phyloP scores from a whole-genome alignment of 1,140 invertebrate species.

The Diorhabda sublineata region DNA sequence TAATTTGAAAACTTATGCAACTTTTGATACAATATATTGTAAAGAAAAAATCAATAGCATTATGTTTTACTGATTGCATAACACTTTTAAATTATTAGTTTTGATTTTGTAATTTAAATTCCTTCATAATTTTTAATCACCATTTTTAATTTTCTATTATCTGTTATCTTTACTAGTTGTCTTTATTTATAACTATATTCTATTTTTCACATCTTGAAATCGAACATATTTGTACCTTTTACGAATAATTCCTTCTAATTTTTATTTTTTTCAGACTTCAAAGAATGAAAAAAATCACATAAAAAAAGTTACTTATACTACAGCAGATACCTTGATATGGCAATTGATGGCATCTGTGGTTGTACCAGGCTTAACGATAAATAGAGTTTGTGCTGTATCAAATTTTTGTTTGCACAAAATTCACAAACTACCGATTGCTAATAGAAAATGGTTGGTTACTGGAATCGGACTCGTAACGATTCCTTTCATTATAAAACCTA shows the following conservation, averaged over 20 bases:
- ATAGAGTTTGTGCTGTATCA: constrained; percentile 71
- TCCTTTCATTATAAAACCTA: constrained; percentile 89
- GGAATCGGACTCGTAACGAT: constrained; percentile 77
- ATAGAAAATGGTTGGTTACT: constrained; percentile 67
- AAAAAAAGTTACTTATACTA: constrained; percentile 56
- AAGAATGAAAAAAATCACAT: constrained; percentile 23
- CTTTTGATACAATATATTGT: no score
- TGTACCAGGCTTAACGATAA: constrained; percentile 90
- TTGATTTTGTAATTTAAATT: no score
- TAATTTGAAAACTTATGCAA: no score
- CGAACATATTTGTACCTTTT: neutral
- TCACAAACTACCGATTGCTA: constrained; percentile 48
- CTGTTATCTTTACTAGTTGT: no score
- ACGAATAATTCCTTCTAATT: neutral
- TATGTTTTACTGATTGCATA: no score
- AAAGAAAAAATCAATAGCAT: no score
- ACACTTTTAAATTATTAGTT: no score
- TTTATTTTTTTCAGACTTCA: constrained; percentile 26
- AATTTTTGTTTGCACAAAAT: constrained; percentile 53
- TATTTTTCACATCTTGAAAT: constrained; percentile 1
- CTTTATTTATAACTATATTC: no score
- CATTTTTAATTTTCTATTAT: no score
- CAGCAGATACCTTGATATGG: constrained; percentile 84
- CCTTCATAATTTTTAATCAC: no score
- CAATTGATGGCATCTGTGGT: constrained; percentile 88